Conservation (phyloP, 2,888 invertebrate species). For the Tetranychus truncatus region DNA sequence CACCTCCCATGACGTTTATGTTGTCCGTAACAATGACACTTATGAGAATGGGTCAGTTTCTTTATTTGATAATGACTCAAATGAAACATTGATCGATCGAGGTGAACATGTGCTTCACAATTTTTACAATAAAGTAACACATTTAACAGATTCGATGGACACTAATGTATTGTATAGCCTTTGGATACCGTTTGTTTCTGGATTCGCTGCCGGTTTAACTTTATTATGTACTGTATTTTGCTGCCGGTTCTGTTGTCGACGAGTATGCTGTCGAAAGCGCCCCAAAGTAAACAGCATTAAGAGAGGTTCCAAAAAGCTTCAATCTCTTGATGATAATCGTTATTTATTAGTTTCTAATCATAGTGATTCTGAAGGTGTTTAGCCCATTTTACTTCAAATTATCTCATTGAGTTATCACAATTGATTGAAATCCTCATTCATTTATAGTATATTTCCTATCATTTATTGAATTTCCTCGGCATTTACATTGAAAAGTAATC, state of each 20-base stretch:
- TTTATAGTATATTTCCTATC: not conserved
- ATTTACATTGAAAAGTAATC: no score
- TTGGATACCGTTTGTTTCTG: not conserved
- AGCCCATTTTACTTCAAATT: not conserved
- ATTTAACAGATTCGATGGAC: not conserved
- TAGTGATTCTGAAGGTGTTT: not conserved
- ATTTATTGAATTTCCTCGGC: not conserved
- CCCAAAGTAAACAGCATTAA: not conserved
- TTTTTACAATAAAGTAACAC: not conserved
- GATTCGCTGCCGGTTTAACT: not conserved
- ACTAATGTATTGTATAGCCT: not conserved
- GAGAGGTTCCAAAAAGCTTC: not conserved
- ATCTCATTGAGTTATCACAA: not conserved
- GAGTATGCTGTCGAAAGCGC: not conserved
- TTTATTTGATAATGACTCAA: not conserved
- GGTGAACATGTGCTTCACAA: not conserved
- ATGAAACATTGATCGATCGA: not conserved
- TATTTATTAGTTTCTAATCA: not conserved
- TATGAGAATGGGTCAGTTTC: not conserved
- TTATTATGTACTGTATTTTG: not conserved
- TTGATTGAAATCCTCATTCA: not conserved
- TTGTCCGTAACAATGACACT: not conserved
- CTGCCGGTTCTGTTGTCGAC: not conserved
- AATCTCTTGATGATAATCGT: not conserved
- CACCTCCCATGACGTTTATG: not conserved